A percentile compares a stretch with the other conserved stretches of the same genome.
These are phyloP conservation scores for Macropus fuliginosus DNA, from an alignment of 2,797 vertebrate genomes.

Conservation along the genomic window DNA sequence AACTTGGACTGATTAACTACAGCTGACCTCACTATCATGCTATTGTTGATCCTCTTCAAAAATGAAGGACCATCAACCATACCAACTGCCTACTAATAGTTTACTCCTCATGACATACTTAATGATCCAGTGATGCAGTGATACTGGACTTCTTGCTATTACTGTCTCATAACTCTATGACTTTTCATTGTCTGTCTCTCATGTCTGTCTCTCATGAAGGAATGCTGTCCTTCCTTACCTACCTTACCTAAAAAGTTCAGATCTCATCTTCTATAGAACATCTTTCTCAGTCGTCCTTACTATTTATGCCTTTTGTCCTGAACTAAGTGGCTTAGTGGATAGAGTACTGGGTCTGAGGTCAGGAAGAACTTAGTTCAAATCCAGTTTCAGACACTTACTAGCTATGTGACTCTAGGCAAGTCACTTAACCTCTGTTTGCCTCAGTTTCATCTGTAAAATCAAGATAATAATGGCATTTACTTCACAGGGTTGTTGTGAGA, in stretches of 20 bases:
- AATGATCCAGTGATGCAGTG: background rate
- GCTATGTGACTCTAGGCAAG: background rate
- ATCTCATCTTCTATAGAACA: background rate
- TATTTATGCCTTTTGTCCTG: background rate
- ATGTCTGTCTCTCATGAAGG: too few relatives aligned
- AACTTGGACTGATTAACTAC: background rate
- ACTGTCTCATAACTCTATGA: background rate
- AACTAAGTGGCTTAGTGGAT: background rate
- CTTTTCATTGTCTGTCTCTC: background rate
- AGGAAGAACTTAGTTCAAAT: background rate
- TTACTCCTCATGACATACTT: background rate
- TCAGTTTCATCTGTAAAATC: background rate
- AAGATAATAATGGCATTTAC: background rate
- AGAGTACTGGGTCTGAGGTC: background rate
- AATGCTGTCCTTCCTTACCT: background rate
- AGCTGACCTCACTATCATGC: background rate
- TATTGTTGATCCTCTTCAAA: background rate
- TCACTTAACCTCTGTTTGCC: background rate
- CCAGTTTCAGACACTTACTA: background rate
- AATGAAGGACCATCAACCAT: background rate
- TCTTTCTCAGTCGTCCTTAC: background rate
- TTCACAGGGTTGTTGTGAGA: background rate
- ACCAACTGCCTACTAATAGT: background rate
- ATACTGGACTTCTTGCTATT: background rate
- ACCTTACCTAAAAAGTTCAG: background rate